These are phyloP conservation scores for Tyto alba DNA, from an alignment of 2,113 vertebrate genomes.

Conservation along the genomic window DNA sequence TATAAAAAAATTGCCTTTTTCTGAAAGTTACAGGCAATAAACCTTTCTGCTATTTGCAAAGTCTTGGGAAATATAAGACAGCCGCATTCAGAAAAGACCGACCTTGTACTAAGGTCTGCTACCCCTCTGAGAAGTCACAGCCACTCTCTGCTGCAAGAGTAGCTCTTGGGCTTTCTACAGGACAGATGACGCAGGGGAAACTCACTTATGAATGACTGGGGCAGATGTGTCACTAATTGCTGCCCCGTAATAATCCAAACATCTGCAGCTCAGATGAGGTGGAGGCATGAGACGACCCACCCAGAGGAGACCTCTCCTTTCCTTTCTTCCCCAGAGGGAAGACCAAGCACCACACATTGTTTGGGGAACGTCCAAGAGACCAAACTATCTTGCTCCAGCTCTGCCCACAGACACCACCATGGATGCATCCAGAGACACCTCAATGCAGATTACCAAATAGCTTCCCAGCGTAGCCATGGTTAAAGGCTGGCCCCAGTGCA, in stretches of 20 bases:
- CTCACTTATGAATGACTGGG: background rate
- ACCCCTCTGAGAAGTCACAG: background rate
- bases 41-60: background rate
- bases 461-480: conserved; percentile 69
- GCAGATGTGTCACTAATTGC: background rate
- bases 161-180: background rate
- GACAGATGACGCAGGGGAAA: background rate
- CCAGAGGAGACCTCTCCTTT: background rate
- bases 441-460: conserved; percentile 51
- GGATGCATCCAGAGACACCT: background rate
- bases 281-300: background rate
- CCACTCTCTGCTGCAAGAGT: background rate
- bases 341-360: fast-evolving
- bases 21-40: background rate
- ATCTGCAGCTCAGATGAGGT: background rate
- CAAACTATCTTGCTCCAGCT: background rate
- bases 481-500: conserved; percentile 79
- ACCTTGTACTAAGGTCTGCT: background rate
- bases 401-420: background rate
- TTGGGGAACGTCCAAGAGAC: background rate
- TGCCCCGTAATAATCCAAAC: background rate
- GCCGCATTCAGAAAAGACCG: background rate
- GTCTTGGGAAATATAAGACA: background rate
- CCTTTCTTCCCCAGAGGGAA: background rate
- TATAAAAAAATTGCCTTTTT: background rate